A percentile compares a stretch with the other conserved stretches of the same genome.
phyloP scores from a whole-genome alignment of 2,113 vertebrate species.

The Callithrix jacchus region DNA sequence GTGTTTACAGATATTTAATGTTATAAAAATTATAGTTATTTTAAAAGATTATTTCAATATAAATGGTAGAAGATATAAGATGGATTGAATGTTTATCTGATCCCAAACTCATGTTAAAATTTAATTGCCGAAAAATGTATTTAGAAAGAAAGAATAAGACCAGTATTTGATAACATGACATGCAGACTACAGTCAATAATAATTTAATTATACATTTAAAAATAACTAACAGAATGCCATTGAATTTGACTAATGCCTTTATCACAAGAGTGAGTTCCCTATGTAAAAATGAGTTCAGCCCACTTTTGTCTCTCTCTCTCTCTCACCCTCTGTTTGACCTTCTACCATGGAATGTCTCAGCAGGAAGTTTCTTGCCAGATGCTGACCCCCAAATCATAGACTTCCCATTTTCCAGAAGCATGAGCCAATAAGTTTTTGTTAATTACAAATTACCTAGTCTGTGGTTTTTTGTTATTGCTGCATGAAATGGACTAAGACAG shows the following conservation, averaged over 20 bases:
- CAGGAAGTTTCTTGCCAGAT: not conserved
- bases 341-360: not conserved
- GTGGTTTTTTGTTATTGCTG: not conserved
- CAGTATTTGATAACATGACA: too few relatives aligned
- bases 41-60: not conserved
- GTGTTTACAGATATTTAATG: not conserved
- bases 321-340: not conserved
- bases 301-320: accelerated
- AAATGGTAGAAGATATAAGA: not conserved
- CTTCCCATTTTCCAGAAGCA: not conserved
- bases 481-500: not conserved
- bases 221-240: not conserved
- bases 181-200: too few relatives aligned
- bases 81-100: not conserved
- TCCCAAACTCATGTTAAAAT: not conserved
- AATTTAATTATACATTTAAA: too few relatives aligned
- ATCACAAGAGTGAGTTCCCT: not conserved
- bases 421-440: not conserved
- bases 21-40: not conserved
- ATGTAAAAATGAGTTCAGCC: not conserved
- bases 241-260: not conserved
- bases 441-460: not conserved
- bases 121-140: not conserved
- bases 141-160: too few relatives aligned
- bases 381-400: not conserved